Conservation (phyloP, 1,140 invertebrate species). For the Brachionus koreanus region DNA sequence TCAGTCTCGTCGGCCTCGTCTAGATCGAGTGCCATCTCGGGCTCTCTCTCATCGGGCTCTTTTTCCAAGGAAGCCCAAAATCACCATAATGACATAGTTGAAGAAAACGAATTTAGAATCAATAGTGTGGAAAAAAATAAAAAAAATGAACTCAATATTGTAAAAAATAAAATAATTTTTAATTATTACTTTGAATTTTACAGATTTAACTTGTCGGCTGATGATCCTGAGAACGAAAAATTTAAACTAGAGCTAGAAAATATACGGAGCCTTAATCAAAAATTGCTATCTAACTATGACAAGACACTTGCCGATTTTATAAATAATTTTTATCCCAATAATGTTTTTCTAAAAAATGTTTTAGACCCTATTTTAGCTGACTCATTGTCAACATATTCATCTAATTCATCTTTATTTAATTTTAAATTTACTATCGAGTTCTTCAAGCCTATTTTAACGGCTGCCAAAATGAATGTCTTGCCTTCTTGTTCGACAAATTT, state of each 20-base stretch:
- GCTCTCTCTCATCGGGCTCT: not conserved
- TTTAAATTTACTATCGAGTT: conserved; percentile 33
- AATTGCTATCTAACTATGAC: not conserved
- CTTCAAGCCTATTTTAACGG: not conserved
- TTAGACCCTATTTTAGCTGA: conserved; percentile 5
- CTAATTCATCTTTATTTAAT: conserved; percentile 7
- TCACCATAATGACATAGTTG: not conserved
- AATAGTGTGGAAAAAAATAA: not conserved
- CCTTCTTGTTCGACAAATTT: not conserved
- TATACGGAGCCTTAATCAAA: not conserved
- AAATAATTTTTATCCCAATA: not conserved
- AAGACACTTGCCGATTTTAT: not conserved
- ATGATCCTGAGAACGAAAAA: not conserved
- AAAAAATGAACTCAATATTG: not conserved
- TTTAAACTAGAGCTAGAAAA: not conserved
- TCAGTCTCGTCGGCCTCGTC: conserved; percentile 15
- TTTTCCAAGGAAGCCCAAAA: conserved; percentile 5
- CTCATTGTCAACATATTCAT: not conserved
- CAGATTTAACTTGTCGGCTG: not conserved
- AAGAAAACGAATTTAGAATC: not conserved
- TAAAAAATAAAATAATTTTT: not conserved
- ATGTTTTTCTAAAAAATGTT: not conserved
- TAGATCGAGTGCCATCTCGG: not conserved
- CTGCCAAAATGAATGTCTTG: not conserved
- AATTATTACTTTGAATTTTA: conserved; percentile 39